phyloP scores from a whole-genome alignment of 2,113 vertebrate species.

The Zeus faber region DNA sequence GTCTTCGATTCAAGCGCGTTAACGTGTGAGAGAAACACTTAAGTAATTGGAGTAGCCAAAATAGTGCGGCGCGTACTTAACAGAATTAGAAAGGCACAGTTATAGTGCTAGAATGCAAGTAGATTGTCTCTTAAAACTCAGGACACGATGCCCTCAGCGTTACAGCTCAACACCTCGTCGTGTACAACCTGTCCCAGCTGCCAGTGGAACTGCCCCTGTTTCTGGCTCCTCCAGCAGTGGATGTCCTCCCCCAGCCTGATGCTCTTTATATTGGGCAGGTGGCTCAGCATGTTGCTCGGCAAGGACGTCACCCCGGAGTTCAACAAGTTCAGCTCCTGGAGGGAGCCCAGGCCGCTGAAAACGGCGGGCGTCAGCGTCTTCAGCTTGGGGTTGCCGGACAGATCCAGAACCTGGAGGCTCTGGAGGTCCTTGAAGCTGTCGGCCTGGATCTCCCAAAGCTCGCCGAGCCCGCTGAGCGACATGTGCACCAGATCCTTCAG shows the following conservation, averaged over 20 bases:
- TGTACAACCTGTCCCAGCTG: conserved; percentile 80
- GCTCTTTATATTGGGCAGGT: conserved; percentile 86
- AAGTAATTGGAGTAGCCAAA: conserved; percentile 20
- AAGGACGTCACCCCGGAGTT: conserved; percentile 76
- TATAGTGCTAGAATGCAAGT: conserved; percentile 11
- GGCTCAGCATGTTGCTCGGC: conserved; percentile 77
- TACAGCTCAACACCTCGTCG: conserved; percentile 80
- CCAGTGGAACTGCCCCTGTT: conserved; percentile 85
- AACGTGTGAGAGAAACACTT: conserved; percentile 13
- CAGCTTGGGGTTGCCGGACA: conserved; percentile 83
- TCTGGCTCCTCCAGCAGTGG: conserved; percentile 85
- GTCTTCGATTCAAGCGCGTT: conserved; percentile 2
- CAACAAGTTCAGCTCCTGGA: conserved; percentile 90
- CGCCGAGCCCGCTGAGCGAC: conserved; percentile 79
- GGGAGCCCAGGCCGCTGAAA: conserved; percentile 79
- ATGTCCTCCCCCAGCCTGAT: conserved; percentile 76
- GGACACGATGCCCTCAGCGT: conserved; percentile 53
- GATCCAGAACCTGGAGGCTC: conserved; percentile 86
- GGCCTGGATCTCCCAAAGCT: conserved; percentile 72
- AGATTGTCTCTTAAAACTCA: no score
- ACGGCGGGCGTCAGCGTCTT: conserved; percentile 72
- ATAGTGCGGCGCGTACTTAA: conserved; percentile 19
- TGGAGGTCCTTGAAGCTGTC: conserved; percentile 79
- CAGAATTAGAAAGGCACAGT: conserved; percentile 56
- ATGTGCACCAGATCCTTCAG: conserved; percentile 84